Base-by-base conservation (phyloP, 2,113 vertebrate species). In the Odobenus rosmarus region DNA sequence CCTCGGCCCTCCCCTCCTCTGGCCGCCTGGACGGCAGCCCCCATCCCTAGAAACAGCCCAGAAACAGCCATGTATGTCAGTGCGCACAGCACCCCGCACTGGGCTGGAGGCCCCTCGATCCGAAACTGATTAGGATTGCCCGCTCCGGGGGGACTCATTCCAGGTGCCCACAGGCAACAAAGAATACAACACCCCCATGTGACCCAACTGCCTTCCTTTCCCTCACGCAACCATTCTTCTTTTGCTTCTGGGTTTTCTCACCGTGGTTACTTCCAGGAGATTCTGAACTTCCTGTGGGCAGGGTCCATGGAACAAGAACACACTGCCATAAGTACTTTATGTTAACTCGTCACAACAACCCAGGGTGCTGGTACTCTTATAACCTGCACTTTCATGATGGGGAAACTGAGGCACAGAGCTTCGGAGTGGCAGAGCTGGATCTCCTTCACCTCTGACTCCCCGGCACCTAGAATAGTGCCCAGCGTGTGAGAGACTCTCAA, bases 11-110 rank as follows among this genome's bases (percentile, higher is more conserved):
- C 10, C 61, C 84, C 19, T n/a, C 42, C 39, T 49, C 36, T 4
- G 11, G 4, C 7, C 0, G 0, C 49, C 42, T 24, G 5, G 0
- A 15, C n/a, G 8, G 31, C 23, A 11, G 71, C 26, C 18, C 2
- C 2, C 10, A 11, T 15, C 23, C 59, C n/a, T 5, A 14, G 4
- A 24, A 26, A 16, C 33, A 31, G 26, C 2, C 0, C 10, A n/a
- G 36, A 67, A 33, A 16, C 80, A 67, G 18, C 10, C 6, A 6
- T 3, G 26, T 3, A 0, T 4, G 69, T 74, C 76, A 46, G 6
- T 71, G 23, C 4, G 26, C 79, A 8, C 5, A 0, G 13, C 39
- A 53, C 31, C 46, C 5, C 26, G 53, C 83, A 3, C 1, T 3
- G 24, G 36, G 42, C n/a, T 5, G 26, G 7, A 49, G 24, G 39